Percentiles rank a stretch among this genome's conserved stretches.
These are phyloP conservation scores for Dendrolimus punctatus DNA, from an alignment of 1,140 invertebrate genomes.

Conservation along the genomic window DNA sequence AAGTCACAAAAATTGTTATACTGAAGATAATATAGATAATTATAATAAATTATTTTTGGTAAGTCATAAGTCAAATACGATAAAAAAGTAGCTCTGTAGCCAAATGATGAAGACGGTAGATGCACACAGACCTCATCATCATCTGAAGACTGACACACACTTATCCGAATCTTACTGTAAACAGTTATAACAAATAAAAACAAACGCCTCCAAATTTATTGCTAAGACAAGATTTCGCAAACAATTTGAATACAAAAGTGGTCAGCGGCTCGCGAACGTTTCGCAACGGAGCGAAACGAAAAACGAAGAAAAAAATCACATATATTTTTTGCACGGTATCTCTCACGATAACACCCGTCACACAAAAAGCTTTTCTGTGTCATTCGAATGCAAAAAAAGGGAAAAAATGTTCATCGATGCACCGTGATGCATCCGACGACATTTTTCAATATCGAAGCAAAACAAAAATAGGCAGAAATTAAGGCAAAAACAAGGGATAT, in stretches of 20 bases:
- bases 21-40: no score
- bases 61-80: no score
- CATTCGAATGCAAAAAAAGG: constrained; percentile 26
- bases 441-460: constrained; percentile 59
- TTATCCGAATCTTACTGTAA: no score
- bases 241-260: constrained; percentile 45
- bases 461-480: constrained; percentile 44
- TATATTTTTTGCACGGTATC: constrained; percentile 43
- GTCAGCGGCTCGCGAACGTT: background rate
- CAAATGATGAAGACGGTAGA: no score
- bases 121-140: no score
- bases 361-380: constrained; percentile 69
- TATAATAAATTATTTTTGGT: no score
- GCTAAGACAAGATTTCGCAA: constrained; percentile 26
- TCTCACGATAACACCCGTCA: constrained; percentile 48
- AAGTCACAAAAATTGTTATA: no score
- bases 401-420: constrained; percentile 32
- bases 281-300: no score
- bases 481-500: constrained; percentile 32
- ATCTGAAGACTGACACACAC: no score
- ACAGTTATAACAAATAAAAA: constrained; percentile 5
- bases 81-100: no score
- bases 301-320: constrained; percentile 9
- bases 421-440: constrained; percentile 54
- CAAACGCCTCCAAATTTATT: constrained; percentile 3